Base-by-base conservation (phyloP, 30 jellyfish, hydroid and myxozoan genomes). In the Rhopilema esculentum region DNA sequence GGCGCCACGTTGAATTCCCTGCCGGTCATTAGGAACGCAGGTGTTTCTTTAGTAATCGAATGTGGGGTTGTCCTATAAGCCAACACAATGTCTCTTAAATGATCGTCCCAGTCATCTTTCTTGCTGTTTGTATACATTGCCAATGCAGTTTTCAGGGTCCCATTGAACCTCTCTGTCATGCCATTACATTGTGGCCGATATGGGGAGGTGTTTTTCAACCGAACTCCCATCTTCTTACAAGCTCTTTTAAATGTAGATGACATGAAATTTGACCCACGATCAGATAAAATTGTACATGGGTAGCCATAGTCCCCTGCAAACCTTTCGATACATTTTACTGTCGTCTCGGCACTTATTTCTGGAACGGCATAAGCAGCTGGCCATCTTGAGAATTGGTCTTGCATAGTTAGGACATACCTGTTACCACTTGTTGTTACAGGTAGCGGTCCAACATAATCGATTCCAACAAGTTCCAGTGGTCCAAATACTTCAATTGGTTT, bases 361-460 rank as follows among this genome's bases (percentile, higher is more conserved):
- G 63, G 49, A 16, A 86, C 63, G 25, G 94, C 72, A 86, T 27
- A 86, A 66, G 74, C 94, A 22, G 67, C 94, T 16, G 84, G 83
- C 94, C 94, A 86, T 19, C 90, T 68, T 1, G 91, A 64, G 26
- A 87, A 77, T 53, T 87, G 81, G 69, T 87, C 85, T 33, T 30
- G 66, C n/a, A 77, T n/a, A 32, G 80, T 88, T 25, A 87, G 66
- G 8, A 77, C 80, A 40, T 85, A 85, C 48, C 73, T 72, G 77
- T 86, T 75, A 1, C 94, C 94, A 17, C 49, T 33, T 29, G 75
- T 20, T n/a, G 90, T 26, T 49, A 24, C 30, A 2, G 91, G 91
- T 22, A 86, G 65, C 27, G 94, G 94, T 27, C 94, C 94, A 40
- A 86, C 80, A 32, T 64, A 33, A 66, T 86, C 85, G 20, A 86